Evolutionary conservation across 1,140 invertebrate genomes (phyloP), one percentile per base, ranked within the genome.

Genomic region (Oscheius sp.): DNA sequence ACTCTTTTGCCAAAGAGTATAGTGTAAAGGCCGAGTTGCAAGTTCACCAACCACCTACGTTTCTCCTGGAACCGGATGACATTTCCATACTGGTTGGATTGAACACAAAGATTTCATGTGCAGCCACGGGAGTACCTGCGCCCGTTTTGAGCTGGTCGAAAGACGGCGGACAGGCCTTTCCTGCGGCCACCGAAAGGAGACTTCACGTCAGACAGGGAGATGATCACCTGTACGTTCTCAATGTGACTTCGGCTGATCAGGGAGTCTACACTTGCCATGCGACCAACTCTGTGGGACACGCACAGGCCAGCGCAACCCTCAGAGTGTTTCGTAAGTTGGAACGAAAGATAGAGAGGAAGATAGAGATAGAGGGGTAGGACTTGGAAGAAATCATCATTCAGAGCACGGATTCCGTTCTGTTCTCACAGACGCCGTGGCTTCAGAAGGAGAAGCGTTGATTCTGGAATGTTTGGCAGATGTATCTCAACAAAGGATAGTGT

Each of bases 191-290:
- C 68, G 94, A 97, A 84, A 89, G 94, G 46, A 87, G 95, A 28
- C 91, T 98, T 36, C 93, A 93, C 89, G 91, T 91, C 0, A 90
- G 90, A 28, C 74, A 38, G 23, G 62, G 73, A 28, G 94, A 97
- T 85, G 91, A 95, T 85, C 90, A 91, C 1, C 93, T 96, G 79
- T 93, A 95, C 79, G 97, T 97, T 74, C 88, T 93, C 7, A 90
- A 94, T 86, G 91, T 93, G 4, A 93, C 93, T 85, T 88, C 89
- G 0, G 88, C 88, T 38, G 95, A 98, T 84, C 91, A 91, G 80
- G 95, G 95, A 1, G 87, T 93, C 1, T 98, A 98, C 82, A 95
- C 91, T 34, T 98, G 95, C 85, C 94, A 90, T 3, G 95, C 95
- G 0, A 89, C 90, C 78, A 98, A 96, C 87, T 86, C 89, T 20